A percentile compares a stretch with the other conserved stretches of the same genome.
phyloP scores from a whole-genome alignment of 2,888 invertebrate genomes.

The Daptonema setosum region DNA sequence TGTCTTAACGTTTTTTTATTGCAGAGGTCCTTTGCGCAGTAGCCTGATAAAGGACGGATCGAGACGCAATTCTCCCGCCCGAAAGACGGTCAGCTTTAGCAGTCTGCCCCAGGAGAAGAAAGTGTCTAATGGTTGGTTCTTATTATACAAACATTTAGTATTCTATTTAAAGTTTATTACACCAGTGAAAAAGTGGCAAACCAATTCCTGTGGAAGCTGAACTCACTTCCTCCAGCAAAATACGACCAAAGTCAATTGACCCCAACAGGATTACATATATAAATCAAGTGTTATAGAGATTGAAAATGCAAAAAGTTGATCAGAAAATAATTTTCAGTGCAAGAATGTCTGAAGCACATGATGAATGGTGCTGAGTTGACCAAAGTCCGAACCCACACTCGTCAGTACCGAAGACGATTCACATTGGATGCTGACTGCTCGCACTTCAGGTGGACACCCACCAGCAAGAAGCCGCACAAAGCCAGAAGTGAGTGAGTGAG shows the following conservation, averaged over 20 bases:
- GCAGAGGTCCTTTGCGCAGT: slow-evolving; percentile 18
- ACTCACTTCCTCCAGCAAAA: no score
- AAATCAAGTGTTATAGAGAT: no score
- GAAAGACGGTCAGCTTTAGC: slow-evolving; percentile 33
- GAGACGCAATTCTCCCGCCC: slow-evolving; percentile 24
- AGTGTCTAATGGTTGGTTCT: slow-evolving; percentile 35
- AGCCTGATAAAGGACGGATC: slow-evolving; percentile 28
- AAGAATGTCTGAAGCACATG: slow-evolving; percentile 39
- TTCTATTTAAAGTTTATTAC: no score
- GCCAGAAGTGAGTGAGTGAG: slow-evolving; percentile 39
- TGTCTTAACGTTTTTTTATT: neutral
- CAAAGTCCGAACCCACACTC: slow-evolving; percentile 37
- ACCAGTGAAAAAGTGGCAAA: no score
- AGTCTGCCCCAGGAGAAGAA: slow-evolving; percentile 33
- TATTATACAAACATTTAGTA: no score
- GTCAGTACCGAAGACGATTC: slow-evolving; percentile 35
- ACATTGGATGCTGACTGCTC: slow-evolving; percentile 35
- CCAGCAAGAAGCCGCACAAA: slow-evolving; percentile 39
- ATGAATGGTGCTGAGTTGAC: slow-evolving; percentile 38
- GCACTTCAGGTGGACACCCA: slow-evolving; percentile 39
- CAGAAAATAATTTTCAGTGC: no score
- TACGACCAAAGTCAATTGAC: no score
- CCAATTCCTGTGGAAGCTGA: no score
- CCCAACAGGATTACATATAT: no score
- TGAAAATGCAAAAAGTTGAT: no score